phyloP scores from a whole-genome alignment of 1,140 invertebrate species.

The Anoplophora glabripennis region DNA sequence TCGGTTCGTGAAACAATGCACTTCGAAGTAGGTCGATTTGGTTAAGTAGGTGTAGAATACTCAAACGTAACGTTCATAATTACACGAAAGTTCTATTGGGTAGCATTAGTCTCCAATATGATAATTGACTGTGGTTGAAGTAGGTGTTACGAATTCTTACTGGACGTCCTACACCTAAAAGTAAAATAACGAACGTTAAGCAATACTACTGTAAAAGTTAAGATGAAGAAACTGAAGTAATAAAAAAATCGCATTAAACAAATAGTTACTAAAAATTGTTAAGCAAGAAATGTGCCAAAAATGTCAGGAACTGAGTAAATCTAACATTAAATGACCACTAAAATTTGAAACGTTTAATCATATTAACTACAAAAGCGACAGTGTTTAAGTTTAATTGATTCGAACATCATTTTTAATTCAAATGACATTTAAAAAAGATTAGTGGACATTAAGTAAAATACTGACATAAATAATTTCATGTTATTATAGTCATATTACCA shows the following conservation, averaged over 20 bases:
- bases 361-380: too few species aligned
- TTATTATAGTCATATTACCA: too few species aligned
- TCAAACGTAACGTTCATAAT: not conserved
- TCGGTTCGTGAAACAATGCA: not conserved
- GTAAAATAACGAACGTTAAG: not conserved
- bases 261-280: too few species aligned
- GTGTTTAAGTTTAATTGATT: too few species aligned
- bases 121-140: slow-evolving; percentile 5
- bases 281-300: too few species aligned
- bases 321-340: too few species aligned
- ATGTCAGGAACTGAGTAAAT: too few species aligned
- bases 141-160: slow-evolving; percentile 6
- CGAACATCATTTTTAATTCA: too few species aligned
- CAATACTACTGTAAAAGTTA: not conserved
- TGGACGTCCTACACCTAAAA: slow-evolving; percentile 6
- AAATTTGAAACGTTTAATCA: too few species aligned
- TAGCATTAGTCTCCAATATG: slow-evolving; percentile 3
- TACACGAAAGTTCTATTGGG: not conserved
- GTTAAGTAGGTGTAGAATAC: not conserved
- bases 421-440: too few species aligned
- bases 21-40: not conserved
- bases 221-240: not conserved
- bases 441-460: too few species aligned
- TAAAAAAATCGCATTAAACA: not conserved
- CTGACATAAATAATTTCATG: too few species aligned